Percentiles rank a stretch among this genome's conserved stretches.
These are phyloP conservation scores for Drosophila multiciliata DNA, from an alignment of 2,888 invertebrate genomes.

Conservation along the genomic window DNA sequence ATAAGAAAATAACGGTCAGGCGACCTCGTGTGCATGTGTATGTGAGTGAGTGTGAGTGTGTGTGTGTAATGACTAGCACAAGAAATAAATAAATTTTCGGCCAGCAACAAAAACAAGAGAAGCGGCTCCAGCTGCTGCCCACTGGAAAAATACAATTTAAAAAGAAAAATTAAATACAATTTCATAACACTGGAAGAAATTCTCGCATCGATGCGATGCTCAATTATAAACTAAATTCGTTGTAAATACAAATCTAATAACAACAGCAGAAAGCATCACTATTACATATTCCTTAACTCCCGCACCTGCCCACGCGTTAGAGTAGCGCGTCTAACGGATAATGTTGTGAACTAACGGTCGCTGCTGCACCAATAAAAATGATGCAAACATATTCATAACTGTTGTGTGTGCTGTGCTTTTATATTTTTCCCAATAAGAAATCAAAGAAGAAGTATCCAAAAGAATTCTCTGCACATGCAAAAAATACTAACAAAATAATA, in stretches of 20 bases:
- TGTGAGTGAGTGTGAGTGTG: conserved; percentile 24
- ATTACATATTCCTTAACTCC: background rate
- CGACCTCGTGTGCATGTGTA: conserved; percentile 46
- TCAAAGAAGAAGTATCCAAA: conserved; percentile 21
- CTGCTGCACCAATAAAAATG: conserved; percentile 17
- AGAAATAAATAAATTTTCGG: conserved; percentile 71
- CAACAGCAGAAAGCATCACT: conserved; percentile 24
- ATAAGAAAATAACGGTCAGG: conserved; percentile 48
- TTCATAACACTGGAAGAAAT: conserved; percentile 25
- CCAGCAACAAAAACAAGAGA: conserved; percentile 25
- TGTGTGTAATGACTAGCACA: conserved; percentile 71
- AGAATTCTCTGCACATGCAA: conserved; percentile 52
- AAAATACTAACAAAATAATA: conserved; percentile 47
- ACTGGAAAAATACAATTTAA: conserved; percentile 20
- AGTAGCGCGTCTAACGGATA: conserved; percentile 31
- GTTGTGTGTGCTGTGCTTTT: conserved; percentile 21
- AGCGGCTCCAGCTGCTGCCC: conserved; percentile 74
- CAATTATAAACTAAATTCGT: conserved; percentile 46
- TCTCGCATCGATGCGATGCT: conserved; percentile 23
- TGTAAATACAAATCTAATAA: conserved; percentile 50
- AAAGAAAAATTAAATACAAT: conserved; percentile 28
- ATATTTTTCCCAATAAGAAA: conserved; percentile 4
- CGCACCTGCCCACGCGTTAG: background rate
- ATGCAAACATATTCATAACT: conserved; percentile 12
- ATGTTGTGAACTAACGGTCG: conserved; percentile 21